Conservation (phyloP, 2,797 vertebrate species). For the Siniperca undulata region DNA sequence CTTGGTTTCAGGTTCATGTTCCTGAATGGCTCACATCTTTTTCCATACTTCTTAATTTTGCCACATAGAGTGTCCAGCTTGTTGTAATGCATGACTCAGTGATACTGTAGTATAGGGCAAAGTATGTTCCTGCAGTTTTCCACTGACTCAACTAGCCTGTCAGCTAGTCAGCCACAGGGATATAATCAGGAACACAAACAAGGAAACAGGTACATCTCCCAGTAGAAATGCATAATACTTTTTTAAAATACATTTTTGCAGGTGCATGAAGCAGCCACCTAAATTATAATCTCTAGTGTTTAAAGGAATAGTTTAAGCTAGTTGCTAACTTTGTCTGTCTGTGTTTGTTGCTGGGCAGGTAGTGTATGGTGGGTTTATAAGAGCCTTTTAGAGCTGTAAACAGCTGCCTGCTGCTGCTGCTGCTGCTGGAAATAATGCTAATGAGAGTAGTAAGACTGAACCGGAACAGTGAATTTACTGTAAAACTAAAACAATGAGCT, state of each 20-base stretch:
- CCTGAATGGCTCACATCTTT: conserved; percentile 3
- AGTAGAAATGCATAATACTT: background rate
- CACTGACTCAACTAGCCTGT: conserved; percentile 4
- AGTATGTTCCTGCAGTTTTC: conserved; percentile 7
- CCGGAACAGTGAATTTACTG: background rate
- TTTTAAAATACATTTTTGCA: background rate
- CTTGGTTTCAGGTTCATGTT: background rate
- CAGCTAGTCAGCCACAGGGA: background rate
- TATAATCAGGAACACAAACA: background rate
- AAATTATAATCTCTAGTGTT: background rate
- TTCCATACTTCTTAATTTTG: conserved; percentile 17
- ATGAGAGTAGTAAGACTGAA: too few relatives aligned
- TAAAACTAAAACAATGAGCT: background rate
- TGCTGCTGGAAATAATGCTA: too few relatives aligned
- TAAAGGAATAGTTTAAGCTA: background rate
- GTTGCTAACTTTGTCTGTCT: too few relatives aligned
- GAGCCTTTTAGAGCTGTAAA: too few relatives aligned
- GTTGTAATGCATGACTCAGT: conserved; percentile 21
- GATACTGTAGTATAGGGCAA: background rate
- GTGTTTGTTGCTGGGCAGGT: too few relatives aligned
- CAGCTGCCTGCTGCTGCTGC: too few relatives aligned
- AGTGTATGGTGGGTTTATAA: too few relatives aligned
- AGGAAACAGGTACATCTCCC: background rate
- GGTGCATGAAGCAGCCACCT: background rate
- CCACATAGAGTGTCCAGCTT: conserved; percentile 1